Base-by-base conservation (phyloP, 2,797 vertebrate species). In the Poecilia velifera region DNA sequence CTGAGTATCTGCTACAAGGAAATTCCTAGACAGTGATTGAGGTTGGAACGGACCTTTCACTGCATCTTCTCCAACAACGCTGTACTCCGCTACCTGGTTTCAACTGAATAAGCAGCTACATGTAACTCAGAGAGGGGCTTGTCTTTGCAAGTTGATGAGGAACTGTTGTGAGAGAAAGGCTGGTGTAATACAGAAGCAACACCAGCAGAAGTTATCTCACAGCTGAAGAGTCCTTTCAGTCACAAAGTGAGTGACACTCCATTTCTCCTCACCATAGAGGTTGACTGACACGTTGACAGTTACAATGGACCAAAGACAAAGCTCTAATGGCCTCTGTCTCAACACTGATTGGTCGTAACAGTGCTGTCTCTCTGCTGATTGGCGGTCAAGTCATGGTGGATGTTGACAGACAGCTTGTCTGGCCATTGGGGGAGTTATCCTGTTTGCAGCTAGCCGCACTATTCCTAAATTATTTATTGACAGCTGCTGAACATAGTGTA, bases 391-490 rank as follows among this genome's bases (percentile, higher is more conserved):
- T 76, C 78, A 82, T 64, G 73, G 80, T 43, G 66, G 85, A 87
- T 71, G 77, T 76, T 92, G 91, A 95, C 78, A 83, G 94, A 86
- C 87, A 39, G 86, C 81, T 78, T 76, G 82, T 89, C 85, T 28
- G 57, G 72, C 88, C 81, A 77, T 12, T 72, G 88, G 79, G 34
- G 81, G 76, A 88, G 87, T 80, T 87, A 81, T 76, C 72, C 72
- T 20, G 53, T 25, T 80, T 73, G 72, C 47, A 76, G 66, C 70
- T 39, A 28, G 85, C 86, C 71, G 75, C 83, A 75, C 86, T 80
- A 79, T 82, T 86, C 73, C 84, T 41, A 51, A 79, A 92, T 92
- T 79, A 84, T 91, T 93, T 91, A 87, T 93, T 94, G 93, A 93
- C 93, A 94, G 87, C 84, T 53, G 71, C 46, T 71, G 80, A n/a